Evolutionary conservation across 2,113 vertebrate genomes (phyloP), one percentile per base, ranked within the genome.

Genomic region (Aleadryas rufinucha): DNA sequence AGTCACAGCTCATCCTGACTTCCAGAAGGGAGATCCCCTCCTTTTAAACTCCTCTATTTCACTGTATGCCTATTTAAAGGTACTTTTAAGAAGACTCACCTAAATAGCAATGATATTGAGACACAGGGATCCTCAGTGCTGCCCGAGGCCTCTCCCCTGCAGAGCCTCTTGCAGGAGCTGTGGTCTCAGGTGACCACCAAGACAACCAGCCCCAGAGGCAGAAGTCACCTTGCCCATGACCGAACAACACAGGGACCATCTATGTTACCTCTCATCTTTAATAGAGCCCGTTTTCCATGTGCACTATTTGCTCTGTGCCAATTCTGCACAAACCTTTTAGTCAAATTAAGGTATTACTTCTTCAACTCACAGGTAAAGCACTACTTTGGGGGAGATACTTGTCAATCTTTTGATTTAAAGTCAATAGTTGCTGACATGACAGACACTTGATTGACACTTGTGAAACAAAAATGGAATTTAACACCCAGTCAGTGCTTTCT

Each of bases 271-370:
- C 69, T 39, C 28, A 11, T 26, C 50, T 91, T 72, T 21, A 37
- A 14, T 4, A 37, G 0, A 68, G 12, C 8, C 22, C 49, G 35
- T 35, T 13, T 82, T 56, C 41, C 28, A 68, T 0, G 3, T 10
- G 37, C 47, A 53, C 35, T 6, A 76, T 33, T 69, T 47, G 33
- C 13, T 84, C 69, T 52, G 42, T 27, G 30, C 47, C 30, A 44
- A 37, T 60, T 86, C 33, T 65, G 63, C 66, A 56, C 22, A 41
- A 59, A 17, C 8, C 13, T 53, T 70, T 47, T 44, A 21, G 26
- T 52, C 50, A 87, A 41, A 39, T 42, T 8, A 71, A 74, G 30
- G 17, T 18, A 39, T 18, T 35, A 50, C 35, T 77, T 72, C 57
- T 77, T 52, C 35, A 57, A 21, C 17, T 65, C 33, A 31, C 22